Evolutionary conservation across 1,140 invertebrate species (phyloP).

Genomic region (Apolygus lucorum): DNA sequence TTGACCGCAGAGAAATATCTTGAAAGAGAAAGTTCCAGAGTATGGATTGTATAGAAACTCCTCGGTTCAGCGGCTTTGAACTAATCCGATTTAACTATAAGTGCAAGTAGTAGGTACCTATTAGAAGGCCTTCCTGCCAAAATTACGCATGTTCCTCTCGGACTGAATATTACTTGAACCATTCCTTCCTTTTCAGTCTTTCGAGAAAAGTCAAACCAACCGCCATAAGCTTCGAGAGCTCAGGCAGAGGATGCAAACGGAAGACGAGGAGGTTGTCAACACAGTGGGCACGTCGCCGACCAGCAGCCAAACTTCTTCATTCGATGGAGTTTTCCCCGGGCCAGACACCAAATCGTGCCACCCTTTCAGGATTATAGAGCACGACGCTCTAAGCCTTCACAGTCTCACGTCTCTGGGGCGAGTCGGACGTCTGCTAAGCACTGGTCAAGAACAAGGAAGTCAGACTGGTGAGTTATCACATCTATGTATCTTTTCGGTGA

Average conservation of each 20-base stretch:
- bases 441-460: conserved; percentile 21
- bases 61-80: too few species aligned
- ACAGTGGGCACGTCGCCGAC: conserved; percentile 59
- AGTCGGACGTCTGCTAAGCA: conserved; percentile 61
- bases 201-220: conserved; percentile 37
- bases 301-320: conserved; percentile 67
- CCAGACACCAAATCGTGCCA: conserved; percentile 52
- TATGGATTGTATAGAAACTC: too few species aligned
- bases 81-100: too few species aligned
- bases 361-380: conserved; percentile 74
- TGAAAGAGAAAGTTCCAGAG: too few species aligned
- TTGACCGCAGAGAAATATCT: too few species aligned
- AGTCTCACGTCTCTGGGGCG: conserved; percentile 76
- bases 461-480: not conserved
- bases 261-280: conserved; percentile 57
- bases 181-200: conserved; percentile 24
- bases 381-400: conserved; percentile 74
- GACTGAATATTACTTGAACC: too few species aligned
- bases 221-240: conserved; percentile 69
- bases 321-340: conserved; percentile 49
- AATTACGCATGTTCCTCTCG: too few species aligned
- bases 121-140: too few species aligned
- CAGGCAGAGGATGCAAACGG: conserved; percentile 71
- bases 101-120: too few species aligned
- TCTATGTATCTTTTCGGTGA: too few species aligned